These are phyloP conservation scores for Karalla daura DNA, from an alignment of 2,797 vertebrate species.

Conservation along the genomic window DNA sequence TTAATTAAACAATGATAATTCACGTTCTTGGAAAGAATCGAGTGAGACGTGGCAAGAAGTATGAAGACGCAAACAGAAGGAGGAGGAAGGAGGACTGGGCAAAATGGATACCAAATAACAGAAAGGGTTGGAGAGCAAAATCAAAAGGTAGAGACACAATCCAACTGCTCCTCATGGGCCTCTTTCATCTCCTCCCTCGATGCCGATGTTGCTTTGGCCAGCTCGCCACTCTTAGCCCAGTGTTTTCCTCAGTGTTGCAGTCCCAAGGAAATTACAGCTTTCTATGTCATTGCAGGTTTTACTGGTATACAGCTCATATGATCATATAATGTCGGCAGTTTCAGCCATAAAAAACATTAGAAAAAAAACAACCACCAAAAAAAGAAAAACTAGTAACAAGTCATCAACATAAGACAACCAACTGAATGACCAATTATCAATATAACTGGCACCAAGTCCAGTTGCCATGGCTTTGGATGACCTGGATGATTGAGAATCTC, in stretches of 20 bases:
- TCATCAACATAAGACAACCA: too few relatives aligned
- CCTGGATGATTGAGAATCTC: too few relatives aligned
- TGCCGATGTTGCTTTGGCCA: constrained; percentile 19
- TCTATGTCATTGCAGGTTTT: constrained; percentile 34
- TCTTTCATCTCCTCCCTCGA: constrained; percentile 34
- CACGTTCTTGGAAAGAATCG: too few relatives aligned
- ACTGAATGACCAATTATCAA: too few relatives aligned
- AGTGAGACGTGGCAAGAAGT: background rate
- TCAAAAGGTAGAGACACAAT: constrained; percentile 11
- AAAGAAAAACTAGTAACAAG: too few relatives aligned
- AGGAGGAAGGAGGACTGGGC: constrained; percentile 1
- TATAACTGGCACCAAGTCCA: too few relatives aligned
- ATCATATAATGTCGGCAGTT: too few relatives aligned
- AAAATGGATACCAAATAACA: background rate
- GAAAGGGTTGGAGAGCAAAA: constrained; percentile 8
- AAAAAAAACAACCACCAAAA: too few relatives aligned
- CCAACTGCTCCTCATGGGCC: constrained; percentile 6
- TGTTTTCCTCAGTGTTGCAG: constrained; percentile 28
- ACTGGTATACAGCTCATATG: background rate
- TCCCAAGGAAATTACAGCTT: constrained; percentile 27
- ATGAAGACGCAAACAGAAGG: background rate
- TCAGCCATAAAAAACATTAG: too few relatives aligned
- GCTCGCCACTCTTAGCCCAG: constrained; percentile 3
- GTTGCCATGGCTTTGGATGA: too few relatives aligned
- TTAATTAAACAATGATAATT: too few relatives aligned